Evolutionary conservation across 2,113 vertebrate genomes (phyloP).

Genomic region (Gymnarchus niloticus): DNA sequence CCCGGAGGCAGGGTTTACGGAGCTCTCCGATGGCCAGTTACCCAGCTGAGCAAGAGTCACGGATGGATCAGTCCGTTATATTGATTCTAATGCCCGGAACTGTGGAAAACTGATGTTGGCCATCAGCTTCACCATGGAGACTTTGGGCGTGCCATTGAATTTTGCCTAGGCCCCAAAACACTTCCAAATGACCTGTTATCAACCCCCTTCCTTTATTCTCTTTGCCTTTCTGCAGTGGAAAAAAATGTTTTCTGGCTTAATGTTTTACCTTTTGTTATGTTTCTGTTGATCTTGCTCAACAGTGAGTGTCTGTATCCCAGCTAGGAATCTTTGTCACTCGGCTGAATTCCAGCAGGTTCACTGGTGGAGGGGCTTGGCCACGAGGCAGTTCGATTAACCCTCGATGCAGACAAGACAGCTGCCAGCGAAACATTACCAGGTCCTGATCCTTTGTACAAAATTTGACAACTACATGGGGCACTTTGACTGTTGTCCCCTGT

Average conservation of each 20-base stretch:
- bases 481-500: background rate
- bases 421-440: background rate
- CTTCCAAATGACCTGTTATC: background rate
- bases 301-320: constrained; percentile 1
- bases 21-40: background rate
- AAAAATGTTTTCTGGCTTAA: constrained; percentile 3
- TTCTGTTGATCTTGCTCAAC: constrained; percentile 25
- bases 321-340: constrained; percentile 12
- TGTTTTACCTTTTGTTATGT: constrained; percentile 25
- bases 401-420: background rate
- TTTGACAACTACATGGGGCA: background rate
- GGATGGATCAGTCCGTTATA: background rate
- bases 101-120: background rate
- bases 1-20: background rate
- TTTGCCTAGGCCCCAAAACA: background rate
- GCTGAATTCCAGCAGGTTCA: background rate
- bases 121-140: background rate
- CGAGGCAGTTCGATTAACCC: background rate
- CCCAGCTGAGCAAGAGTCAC: background rate
- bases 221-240: background rate
- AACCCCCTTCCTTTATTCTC: background rate
- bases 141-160: background rate
- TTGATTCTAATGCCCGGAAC: background rate
- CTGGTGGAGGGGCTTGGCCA: background rate
- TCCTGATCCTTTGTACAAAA: background rate